Base-by-base conservation (phyloP, 2,888 invertebrate species). In the Drosophila colorata region DNA sequence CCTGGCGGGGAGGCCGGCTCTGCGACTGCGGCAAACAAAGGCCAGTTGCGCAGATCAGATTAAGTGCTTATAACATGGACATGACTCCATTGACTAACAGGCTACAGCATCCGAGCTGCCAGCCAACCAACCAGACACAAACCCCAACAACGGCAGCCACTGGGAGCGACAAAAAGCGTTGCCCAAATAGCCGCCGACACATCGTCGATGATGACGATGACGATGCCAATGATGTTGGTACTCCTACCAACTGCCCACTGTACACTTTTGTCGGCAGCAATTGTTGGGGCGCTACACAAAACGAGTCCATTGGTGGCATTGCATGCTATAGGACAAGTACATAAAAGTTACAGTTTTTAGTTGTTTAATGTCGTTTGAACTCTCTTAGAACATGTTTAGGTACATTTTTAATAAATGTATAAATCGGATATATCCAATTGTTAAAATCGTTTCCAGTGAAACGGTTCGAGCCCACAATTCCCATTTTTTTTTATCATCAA, bases 61-160 rank as follows among this genome's bases (percentile, higher is more conserved):
- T 83, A 83, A 83, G 86, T 82, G 83, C 83, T 88, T 87, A 87
- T 88, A 83, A 83, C 86, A 87, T 83, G 83, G 88, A 87, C 83
- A 83, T 88, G 86, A 87, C 86, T 88, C 83, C 88, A 83, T 88
- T 87, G 82, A 83, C 78, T 74, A 79, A 71, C 86, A 71, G 71
- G 67, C 77, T 71, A 37, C 64, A 35, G 51, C 44, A 28, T 6
- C 60, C 52, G 33, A 40, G 33, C 51, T 38, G 35, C 74, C 52
- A 66, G 20, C 55, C 52, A 61, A 25, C 55, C 56, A 77, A 57
- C 56, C 53, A 68, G 59, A 46, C 55, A 28, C 37, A 48, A 60
- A 55, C 56, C 37, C 59, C 61, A 65, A 65, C 57, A 57, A 56
- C 51, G 43, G 20, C 67, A 44, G 55, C 51, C 20, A 49, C 48